Conservation (phyloP, 1,140 invertebrate species). For the Penaeus chinensis region DNA sequence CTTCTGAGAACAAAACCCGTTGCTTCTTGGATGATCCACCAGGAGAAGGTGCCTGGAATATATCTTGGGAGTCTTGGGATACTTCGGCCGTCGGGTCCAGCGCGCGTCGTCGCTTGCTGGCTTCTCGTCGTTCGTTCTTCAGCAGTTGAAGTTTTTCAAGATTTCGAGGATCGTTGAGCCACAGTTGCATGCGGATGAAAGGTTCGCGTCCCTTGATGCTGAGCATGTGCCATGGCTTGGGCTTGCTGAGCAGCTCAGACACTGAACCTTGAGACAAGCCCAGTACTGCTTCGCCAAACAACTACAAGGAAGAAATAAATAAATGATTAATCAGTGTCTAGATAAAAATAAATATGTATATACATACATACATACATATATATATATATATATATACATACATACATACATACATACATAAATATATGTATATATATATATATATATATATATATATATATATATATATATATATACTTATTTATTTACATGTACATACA, state of each 20-base stretch:
- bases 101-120: slow-evolving; percentile 85
- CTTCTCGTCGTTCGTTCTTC: slow-evolving; percentile 91
- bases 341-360: not conserved
- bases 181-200: slow-evolving; percentile 97
- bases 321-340: not conserved
- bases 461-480: no score
- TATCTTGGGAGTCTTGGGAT: slow-evolving; percentile 89
- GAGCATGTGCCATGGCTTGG: slow-evolving; percentile 99
- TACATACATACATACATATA: slow-evolving; percentile 27
- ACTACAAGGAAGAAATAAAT: slow-evolving; percentile 70
- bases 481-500: no score
- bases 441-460: no score
- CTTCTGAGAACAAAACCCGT: slow-evolving; percentile 94
- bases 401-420: slow-evolving; percentile 28
- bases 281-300: slow-evolving; percentile 96
- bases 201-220: slow-evolving; percentile 98
- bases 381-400: slow-evolving; percentile 25
- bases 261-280: slow-evolving; percentile 97
- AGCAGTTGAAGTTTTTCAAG: slow-evolving; percentile 81
- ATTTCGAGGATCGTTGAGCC: slow-evolving; percentile 94
- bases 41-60: slow-evolving; percentile 80
- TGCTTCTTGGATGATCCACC: slow-evolving; percentile 82
- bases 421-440: not conserved
- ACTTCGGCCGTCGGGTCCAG: slow-evolving; percentile 70
- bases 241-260: slow-evolving; percentile 95